A percentile compares a stretch with the other conserved stretches of the same genome.
Evolutionary conservation across 2,113 vertebrate genomes (phyloP).

Genomic region (Xenopus tropicalis): DNA sequence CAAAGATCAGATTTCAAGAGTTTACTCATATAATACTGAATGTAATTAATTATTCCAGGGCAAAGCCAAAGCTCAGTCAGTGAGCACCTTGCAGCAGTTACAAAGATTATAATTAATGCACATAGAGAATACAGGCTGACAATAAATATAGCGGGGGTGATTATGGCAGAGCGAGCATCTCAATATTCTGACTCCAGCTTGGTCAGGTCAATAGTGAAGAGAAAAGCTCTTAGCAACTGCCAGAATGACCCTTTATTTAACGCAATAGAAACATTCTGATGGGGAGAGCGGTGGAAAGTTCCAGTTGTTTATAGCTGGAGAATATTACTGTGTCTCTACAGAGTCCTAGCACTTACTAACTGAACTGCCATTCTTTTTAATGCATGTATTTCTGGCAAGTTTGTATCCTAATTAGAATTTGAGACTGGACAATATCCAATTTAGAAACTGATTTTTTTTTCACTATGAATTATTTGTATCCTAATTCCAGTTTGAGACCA

Average conservation of each 20-base stretch:
- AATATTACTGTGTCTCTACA: slow-evolving; percentile 19
- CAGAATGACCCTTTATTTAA: slow-evolving; percentile 21
- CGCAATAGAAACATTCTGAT: slow-evolving; percentile 16
- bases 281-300: slow-evolving; percentile 31
- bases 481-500: no score
- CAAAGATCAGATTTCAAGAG: no score
- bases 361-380: slow-evolving; percentile 15
- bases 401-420: slow-evolving; percentile 7
- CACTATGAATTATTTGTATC: no score
- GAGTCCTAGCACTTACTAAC: slow-evolving; percentile 11
- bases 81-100: no score
- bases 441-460: neutral
- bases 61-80: no score
- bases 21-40: no score
- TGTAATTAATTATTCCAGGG: no score
- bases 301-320: slow-evolving; percentile 21
- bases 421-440: neutral
- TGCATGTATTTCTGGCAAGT: slow-evolving; percentile 5
- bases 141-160: no score
- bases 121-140: no score
- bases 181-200: slow-evolving; percentile 5
- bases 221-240: slow-evolving; percentile 8
- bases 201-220: slow-evolving; percentile 26
- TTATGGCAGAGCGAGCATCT: no score
- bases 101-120: no score